phyloP scores from a whole-genome alignment of 2,113 vertebrate species.

The Onychostoma macrolepis region DNA sequence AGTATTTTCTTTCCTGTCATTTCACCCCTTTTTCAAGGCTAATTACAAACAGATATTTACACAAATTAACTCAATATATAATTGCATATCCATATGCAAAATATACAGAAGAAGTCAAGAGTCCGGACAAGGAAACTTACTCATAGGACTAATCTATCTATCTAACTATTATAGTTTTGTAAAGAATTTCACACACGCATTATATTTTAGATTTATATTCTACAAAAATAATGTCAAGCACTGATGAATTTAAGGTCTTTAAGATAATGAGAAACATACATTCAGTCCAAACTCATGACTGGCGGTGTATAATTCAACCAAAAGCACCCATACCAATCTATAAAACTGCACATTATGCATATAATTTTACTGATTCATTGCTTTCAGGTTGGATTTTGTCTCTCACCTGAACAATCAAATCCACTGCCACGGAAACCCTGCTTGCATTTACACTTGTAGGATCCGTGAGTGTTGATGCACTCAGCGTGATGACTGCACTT shows the following conservation, averaged over 20 bases:
- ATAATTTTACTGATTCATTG: background rate
- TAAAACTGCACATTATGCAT: too few relatives aligned
- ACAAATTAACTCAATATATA: background rate
- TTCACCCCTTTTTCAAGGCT: background rate
- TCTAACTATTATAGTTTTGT: too few relatives aligned
- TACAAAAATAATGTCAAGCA: too few relatives aligned
- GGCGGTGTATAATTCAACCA: too few relatives aligned
- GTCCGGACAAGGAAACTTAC: too few relatives aligned
- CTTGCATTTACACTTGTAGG: constrained; percentile 92
- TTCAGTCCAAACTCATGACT: too few relatives aligned
- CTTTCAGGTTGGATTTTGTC: background rate
- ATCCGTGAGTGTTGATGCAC: constrained; percentile 89
- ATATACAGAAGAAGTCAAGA: background rate
- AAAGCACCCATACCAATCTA: too few relatives aligned
- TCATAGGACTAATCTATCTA: too few relatives aligned
- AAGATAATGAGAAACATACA: too few relatives aligned
- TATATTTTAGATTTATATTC: too few relatives aligned
- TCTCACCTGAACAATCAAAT: constrained; percentile 87
- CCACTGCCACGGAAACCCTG: constrained; percentile 89
- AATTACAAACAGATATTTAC: background rate
- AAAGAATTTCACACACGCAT: too few relatives aligned
- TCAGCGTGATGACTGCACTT: constrained; percentile 85
- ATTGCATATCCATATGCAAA: background rate
- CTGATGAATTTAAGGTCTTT: too few relatives aligned
- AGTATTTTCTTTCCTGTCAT: background rate